phyloP scores from a whole-genome alignment of 1,140 invertebrate genomes.

The Phthorimaea operculella region DNA sequence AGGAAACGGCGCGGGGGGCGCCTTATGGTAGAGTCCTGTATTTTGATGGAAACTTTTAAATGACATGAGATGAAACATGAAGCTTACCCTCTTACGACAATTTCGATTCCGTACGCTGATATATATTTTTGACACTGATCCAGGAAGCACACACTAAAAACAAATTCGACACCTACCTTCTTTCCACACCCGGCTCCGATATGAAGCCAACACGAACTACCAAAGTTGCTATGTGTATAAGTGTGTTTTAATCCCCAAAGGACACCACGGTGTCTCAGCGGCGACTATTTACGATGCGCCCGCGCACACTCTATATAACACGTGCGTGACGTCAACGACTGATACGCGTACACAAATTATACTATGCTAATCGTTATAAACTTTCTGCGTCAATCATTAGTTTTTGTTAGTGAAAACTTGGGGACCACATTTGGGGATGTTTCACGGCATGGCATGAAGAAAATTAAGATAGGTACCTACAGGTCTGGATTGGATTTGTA shows the following conservation, averaged over 20 bases:
- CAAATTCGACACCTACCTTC: slow-evolving; percentile 2
- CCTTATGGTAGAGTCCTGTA: no score
- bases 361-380: not conserved
- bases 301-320: slow-evolving; percentile 51
- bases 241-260: slow-evolving; percentile 20
- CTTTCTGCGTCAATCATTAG: slow-evolving; percentile 1
- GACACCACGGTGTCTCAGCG: slow-evolving; percentile 30
- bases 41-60: no score
- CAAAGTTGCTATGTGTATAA: not conserved
- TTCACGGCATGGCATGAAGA: no score
- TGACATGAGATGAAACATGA: no score
- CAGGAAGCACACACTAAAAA: not conserved
- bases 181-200: not conserved
- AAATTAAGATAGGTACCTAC: no score
- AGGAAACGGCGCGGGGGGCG: no score
- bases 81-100: no score
- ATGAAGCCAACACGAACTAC: not conserved
- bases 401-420: no score
- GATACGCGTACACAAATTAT: not conserved
- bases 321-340: slow-evolving; percentile 36
- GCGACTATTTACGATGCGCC: slow-evolving; percentile 43
- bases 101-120: no score
- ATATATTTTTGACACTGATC: no score
- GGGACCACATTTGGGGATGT: no score
- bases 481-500: no score